Evolutionary conservation across 2,797 vertebrate species (phyloP).

Genomic region (Phrynocephalus vlangalii): DNA sequence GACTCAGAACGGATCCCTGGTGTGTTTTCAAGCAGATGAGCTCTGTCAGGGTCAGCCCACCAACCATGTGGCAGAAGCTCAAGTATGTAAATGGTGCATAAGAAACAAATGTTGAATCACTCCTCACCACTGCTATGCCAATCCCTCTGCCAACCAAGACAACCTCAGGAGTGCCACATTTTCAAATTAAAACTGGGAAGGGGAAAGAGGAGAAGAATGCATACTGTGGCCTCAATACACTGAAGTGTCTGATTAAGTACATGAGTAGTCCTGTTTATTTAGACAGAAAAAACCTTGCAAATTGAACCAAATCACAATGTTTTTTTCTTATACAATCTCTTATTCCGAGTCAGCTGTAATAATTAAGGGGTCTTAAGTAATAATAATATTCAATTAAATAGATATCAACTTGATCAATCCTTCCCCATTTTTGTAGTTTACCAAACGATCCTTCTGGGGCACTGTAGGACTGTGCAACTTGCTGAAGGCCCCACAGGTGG

Average conservation of each 20-base stretch:
- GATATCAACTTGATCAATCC: neutral
- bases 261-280: neutral
- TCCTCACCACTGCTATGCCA: neutral
- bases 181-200: neutral
- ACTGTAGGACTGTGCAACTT: no score
- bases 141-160: constrained; percentile 14
- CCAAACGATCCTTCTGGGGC: no score
- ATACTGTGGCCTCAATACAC: neutral
- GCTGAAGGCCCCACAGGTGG: no score
- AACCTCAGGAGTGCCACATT: neutral
- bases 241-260: neutral
- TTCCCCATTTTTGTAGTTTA: neutral
- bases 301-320: neutral
- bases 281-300: neutral
- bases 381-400: no score
- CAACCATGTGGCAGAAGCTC: constrained; percentile 2
- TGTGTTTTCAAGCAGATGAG: constrained; percentile 41
- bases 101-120: constrained; percentile 37
- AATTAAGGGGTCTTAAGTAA: neutral
- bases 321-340: neutral
- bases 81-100: neutral
- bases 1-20: constrained; percentile 35
- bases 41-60: constrained; percentile 42
- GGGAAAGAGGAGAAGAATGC: neutral
- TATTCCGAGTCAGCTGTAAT: neutral